These are phyloP conservation scores for Poicephalus gulielmi DNA, from an alignment of 2,113 vertebrate species.

Conservation along the genomic window DNA sequence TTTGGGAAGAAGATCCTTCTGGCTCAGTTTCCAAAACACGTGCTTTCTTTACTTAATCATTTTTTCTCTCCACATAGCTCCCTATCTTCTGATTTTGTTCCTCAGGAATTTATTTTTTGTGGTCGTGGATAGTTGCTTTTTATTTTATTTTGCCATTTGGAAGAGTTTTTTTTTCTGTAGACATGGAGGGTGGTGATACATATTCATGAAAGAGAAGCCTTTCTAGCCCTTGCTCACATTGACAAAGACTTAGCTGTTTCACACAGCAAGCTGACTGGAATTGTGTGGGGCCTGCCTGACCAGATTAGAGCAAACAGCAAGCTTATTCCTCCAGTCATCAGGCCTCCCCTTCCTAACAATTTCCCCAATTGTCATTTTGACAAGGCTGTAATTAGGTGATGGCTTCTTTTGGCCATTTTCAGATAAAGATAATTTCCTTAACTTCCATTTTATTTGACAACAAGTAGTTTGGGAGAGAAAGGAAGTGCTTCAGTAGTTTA, in stretches of 20 bases:
- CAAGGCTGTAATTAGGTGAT: constrained; percentile 82
- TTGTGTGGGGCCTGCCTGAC: constrained; percentile 71
- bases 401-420: constrained; percentile 81
- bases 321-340: constrained; percentile 68
- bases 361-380: constrained; percentile 79
- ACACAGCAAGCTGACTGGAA: constrained; percentile 74
- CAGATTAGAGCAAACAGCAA: constrained; percentile 77
- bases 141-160: constrained; percentile 49
- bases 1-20: constrained; percentile 6
- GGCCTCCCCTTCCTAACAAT: constrained; percentile 77
- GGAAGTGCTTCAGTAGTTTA: constrained; percentile 76
- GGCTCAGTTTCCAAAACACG: constrained; percentile 15
- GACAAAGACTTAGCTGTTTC: constrained; percentile 83
- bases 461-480: constrained; percentile 74
- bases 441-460: constrained; percentile 83
- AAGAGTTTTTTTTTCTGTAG: constrained; percentile 59
- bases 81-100: not conserved
- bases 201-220: constrained; percentile 79
- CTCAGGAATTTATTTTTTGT: not conserved
- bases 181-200: constrained; percentile 69
- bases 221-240: constrained; percentile 59
- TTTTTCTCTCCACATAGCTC: not conserved
- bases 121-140: not conserved
- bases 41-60: constrained; percentile 33
- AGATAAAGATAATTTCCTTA: constrained; percentile 84